Evolutionary conservation across 2,797 vertebrate genomes (phyloP), one percentile per base, ranked within the genome.

Genomic region (Alosa sapidissima): DNA sequence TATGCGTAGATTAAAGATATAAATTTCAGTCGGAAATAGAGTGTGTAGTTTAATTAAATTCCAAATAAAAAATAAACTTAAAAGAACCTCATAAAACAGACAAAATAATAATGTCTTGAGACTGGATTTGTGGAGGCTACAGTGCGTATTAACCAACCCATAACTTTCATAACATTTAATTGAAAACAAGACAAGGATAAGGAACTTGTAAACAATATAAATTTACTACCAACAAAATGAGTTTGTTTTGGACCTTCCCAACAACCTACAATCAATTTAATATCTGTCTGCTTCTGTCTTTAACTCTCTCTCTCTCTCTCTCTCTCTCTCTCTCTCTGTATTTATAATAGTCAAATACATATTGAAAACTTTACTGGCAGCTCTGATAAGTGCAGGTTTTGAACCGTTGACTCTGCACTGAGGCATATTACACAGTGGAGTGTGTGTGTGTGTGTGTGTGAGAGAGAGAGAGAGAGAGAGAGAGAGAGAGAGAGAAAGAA

Each of bases 131-230:
- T 16, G 13, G 16, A 78, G 41, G 16, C 14, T 47, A 21, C 5
- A 36, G 36, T 45, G n/a, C 10, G 72, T 21, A 47, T 78, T 78
- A 78, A 78, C 36, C 72, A 78, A 4, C 36, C 3, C 72, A 47
- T 21, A 78, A 45, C 72, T 78, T 47, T 62, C n/a, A 62, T 36
- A 72, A 72, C 28, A 72, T 36, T 72, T 78, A 6, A 78, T 78
- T 47, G 19, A 75, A 19, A 75, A 78, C 68, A 78, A 78, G 41
- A 78, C 41, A 78, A n/a, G n/a, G 72, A 45, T 16, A n/a, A n/a
- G 45, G 36, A 78, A 47, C 16, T 47, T 78, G 41, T 19, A 78
- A 78, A 78, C 41, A 78, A 19, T 19, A 19, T 75, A 45, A 78
- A 78, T 78, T 13, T 9, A 78, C 5, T 47, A 47, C 68, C 13